Evolutionary conservation across 2,797 vertebrate genomes (phyloP), one percentile per base, ranked within the genome.

Genomic region (Phrynocephalus guinanensis): DNA sequence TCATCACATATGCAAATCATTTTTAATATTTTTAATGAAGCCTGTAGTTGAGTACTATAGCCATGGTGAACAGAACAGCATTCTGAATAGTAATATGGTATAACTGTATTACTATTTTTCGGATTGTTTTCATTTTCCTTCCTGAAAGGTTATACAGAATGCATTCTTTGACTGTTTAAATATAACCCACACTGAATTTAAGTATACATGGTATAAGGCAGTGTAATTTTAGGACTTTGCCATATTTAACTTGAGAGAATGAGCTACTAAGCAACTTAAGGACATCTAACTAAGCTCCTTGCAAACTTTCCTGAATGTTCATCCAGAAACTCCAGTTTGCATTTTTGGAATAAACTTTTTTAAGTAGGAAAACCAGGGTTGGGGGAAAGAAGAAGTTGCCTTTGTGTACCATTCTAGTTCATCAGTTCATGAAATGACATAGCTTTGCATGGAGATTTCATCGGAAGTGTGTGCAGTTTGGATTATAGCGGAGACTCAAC

Each of bases 371-470:
- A 38, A n/a, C 7, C 1, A 33, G 20, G 73, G 6, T 38, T 44
- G 2, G 15, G 5, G 20, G 7, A 22, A 44, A 20, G 66, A 9
- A 44, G 56, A 60, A 30, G n/a, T 30, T 44, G 1, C 18, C 52
- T 88, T 82, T 52, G 22, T 70, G 71, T 50, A 20, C 44, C 56
- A 56, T 75, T 88, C 83, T 88, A 76, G 78, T 77, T 85, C 83
- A 85, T 82, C 48, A 44, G 83, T 77, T 85, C 87, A 88, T 88
- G 87, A 88, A 88, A 88, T 88, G 70, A 26, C 83, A 82, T 82
- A 71, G 72, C 63, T 88, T 52, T 85, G 87, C 70, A 18, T 68
- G 83, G 63, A 38, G 60, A 82, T 85, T 82, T 81, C 78, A 85
- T 88, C 79, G 75, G 24, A 68, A 71, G 15, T 1, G 20, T 77